These are phyloP conservation scores for Gryon sp. DNA, from an alignment of 1,140 invertebrate species.

Conservation along the genomic window DNA sequence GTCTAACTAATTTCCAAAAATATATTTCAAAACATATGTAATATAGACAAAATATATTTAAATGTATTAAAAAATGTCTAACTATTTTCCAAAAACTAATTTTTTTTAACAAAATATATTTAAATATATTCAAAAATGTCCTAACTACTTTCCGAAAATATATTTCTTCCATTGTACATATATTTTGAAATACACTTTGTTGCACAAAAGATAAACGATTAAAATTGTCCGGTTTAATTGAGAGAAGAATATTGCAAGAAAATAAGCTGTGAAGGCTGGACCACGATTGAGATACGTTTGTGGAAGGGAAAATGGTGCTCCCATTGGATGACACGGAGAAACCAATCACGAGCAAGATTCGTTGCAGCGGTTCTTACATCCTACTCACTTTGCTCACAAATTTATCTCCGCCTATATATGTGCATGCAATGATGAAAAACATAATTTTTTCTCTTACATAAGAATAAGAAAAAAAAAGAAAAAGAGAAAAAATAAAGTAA, in stretches of 20 bases:
- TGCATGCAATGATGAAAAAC: conserved; percentile 5
- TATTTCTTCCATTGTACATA: no score
- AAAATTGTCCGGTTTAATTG: not conserved
- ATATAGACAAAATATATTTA: no score
- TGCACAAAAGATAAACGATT: not conserved
- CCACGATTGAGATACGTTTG: conserved; percentile 55
- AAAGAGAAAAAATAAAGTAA: no score
- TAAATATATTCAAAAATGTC: no score
- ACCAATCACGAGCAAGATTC: conserved; percentile 72
- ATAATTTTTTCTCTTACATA: conserved; percentile 27
- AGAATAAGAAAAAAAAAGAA: conserved; percentile 7
- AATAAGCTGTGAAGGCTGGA: conserved; percentile 70
- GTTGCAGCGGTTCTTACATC: conserved; percentile 65
- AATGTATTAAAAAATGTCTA: no score
- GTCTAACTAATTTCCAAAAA: no score
- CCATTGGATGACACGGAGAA: conserved; percentile 66
- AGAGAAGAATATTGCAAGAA: not conserved
- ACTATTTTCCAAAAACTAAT: no score
- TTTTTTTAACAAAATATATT: no score
- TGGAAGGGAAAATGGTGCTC: conserved; percentile 65
- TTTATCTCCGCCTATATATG: conserved; percentile 33
- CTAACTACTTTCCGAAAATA: no score
- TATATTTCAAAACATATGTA: no score
- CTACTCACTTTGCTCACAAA: conserved; percentile 18
- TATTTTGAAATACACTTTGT: no score